phyloP scores from a whole-genome alignment of 2,113 vertebrate genomes.

The Proteles cristata region DNA sequence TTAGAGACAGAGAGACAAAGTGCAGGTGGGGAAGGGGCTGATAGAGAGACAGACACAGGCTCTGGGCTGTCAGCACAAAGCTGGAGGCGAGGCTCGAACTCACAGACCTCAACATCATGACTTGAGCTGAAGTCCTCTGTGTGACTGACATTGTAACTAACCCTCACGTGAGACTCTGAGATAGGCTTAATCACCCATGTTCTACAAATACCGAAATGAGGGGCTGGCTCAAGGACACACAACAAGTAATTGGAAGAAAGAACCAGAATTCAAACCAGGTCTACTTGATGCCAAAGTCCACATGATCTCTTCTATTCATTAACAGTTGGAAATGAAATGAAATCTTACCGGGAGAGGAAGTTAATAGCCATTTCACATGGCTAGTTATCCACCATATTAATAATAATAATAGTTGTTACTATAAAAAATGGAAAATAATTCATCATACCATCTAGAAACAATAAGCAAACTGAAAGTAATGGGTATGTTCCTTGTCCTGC shows the following conservation, averaged over 20 bases:
- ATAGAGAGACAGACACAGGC: too few relatives aligned
- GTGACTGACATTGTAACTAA: background rate
- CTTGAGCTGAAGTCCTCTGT: background rate
- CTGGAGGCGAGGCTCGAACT: too few relatives aligned
- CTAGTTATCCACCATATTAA: background rate
- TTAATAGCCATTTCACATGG: background rate
- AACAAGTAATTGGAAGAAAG: background rate
- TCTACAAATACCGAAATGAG: background rate
- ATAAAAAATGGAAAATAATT: background rate
- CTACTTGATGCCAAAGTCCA: background rate
- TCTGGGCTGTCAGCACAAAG: too few relatives aligned
- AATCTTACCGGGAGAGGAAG: background rate
- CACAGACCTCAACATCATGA: too few relatives aligned
- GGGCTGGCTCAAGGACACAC: background rate
- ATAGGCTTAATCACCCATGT: background rate
- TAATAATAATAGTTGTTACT: background rate
- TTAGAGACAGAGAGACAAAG: too few relatives aligned
- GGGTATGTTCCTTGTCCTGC: background rate
- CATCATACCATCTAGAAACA: background rate
- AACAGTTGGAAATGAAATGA: background rate
- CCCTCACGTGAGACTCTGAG: background rate
- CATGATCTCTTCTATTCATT: background rate
- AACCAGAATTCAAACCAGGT: background rate
- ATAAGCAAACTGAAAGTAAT: background rate
- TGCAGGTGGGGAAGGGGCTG: too few relatives aligned